Base-by-base conservation (phyloP, 2,888 invertebrate genomes). In the Pseudanteris insignis region DNA sequence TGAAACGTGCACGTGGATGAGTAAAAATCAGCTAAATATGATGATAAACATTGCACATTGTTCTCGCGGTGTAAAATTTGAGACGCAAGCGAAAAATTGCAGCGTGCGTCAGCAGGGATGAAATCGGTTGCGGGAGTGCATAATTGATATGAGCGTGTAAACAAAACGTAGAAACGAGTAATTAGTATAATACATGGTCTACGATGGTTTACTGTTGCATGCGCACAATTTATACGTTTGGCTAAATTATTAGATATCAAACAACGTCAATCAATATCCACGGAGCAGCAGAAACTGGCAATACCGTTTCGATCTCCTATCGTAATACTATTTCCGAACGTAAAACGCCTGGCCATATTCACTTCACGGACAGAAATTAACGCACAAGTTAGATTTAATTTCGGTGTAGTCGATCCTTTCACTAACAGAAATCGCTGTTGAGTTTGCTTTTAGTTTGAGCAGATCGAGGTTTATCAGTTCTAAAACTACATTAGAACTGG, bases 381-480 rank as follows among this genome's bases (percentile, higher is more conserved):
- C 67, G 54, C 67, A 65, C 63, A 67, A 67, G 63, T 67, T 67
- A 33, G 63, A 63, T 65, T 63, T 64, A 65, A 67, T 62, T 67
- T 64, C 63, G 48, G 53, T 55, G 59, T 55, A 59, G 64, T 57
- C 55, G 50, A 47, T 54, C 57, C 65, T 63, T 67, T 59, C 61
- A 66, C 57, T 46, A 62, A 58, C 53, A 58, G 63, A 59, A 63
- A 63, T 59, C 59, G 54, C 47, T 53, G 55, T 59, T 51, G 63
- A 63, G 63, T 63, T 63, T 59, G 55, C 59, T 63, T 55, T 60
- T 60, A 57, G 63, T 63, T 60, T 38, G 51, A 53, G 44, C 51
- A 60, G 64, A 64, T 60, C 59, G 64, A 53, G 64, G 57, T 64
- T 64, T 60, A 60, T 64, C 60, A 64, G 64, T 60, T 64, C 53